Base-by-base conservation (phyloP, 2,888 invertebrate species). In the Eumacrocentrus americanus region DNA sequence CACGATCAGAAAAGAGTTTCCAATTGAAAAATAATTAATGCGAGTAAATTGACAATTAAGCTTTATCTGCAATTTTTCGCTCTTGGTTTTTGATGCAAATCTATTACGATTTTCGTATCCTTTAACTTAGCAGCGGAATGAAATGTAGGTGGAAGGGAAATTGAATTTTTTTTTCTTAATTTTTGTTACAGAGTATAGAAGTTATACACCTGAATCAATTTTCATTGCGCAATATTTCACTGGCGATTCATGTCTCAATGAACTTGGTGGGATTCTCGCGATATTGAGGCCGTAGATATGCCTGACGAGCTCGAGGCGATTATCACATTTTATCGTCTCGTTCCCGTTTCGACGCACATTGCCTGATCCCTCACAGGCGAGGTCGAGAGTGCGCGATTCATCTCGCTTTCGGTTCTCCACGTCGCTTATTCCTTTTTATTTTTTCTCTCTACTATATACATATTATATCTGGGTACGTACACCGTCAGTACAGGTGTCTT, bases 401-500 rank as follows among this genome's bases (percentile, higher is more conserved):
- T 47, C 47, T 47, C 23, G 23, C 47, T 47, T 25, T 47, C 25
- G 25, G 47, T 47, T 47, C 25, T 47, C 47, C 22, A 47, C 47
- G 47, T n/a, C n/a, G n/a, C n/a, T n/a, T n/a, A n/a, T n/a, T n/a
- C n/a, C 47, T 25, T 47, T 47, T 22, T 47, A 12, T 12, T 44
- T 44, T 5, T 12, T 25, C 23, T 47, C 7, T 47, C 2, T 46
- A 22, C 12, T 46, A 23, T 23, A n/a, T 14, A 25, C n/a, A 47
- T 47, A 25, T 47, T 35, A 4, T 35, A 35, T 7, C n/a, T 37
- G 14, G 11, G 20, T 1, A 42, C n/a, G 20, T 42, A 42, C 42
- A 42, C n/a, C n/a, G n/a, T n/a, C n/a, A 42, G 20, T 42, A 42
- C 62, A 52, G 60, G 56, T 60, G 56, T 51, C 52, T 62, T 48